Conservation (phyloP, 2,888 invertebrate species). For the Hermaeophaga mercurialis region DNA sequence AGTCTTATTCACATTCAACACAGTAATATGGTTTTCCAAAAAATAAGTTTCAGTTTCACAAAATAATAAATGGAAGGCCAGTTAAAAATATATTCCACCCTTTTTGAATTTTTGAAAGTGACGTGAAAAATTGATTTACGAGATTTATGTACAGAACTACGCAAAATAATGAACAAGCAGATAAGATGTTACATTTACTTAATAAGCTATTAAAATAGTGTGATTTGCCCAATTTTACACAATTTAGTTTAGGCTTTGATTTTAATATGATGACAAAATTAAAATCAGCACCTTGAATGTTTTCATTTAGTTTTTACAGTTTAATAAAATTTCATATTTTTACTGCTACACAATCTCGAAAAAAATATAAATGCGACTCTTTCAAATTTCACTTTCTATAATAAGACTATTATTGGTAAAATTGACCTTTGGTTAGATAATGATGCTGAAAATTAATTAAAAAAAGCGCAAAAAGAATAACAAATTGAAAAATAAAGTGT, state of each 20-base stretch:
- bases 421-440: constrained; percentile 37
- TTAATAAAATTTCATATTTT: not conserved
- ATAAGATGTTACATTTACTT: not conserved
- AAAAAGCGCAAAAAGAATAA: constrained; percentile 28
- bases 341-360: not conserved
- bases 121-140: constrained; percentile 22
- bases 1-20: constrained; percentile 51
- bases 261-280: not conserved
- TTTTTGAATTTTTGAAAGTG: constrained; percentile 23
- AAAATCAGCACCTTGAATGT: no score
- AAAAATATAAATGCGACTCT: not conserved
- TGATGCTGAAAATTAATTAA: constrained; percentile 26
- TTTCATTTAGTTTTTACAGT: no score
- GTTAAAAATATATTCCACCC: constrained; percentile 5
- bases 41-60: constrained; percentile 37
- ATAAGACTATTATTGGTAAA: constrained; percentile 36
- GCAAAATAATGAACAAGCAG: constrained; percentile 9
- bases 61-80: constrained; percentile 23
- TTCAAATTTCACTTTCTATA: constrained; percentile 14
- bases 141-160: constrained; percentile 17
- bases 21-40: constrained; percentile 43
- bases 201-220: not conserved
- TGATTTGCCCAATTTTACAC: not conserved
- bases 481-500: constrained; percentile 35
- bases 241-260: not conserved